Base-by-base conservation (phyloP, 2,113 vertebrate species). In the Atractosteus spatula region DNA sequence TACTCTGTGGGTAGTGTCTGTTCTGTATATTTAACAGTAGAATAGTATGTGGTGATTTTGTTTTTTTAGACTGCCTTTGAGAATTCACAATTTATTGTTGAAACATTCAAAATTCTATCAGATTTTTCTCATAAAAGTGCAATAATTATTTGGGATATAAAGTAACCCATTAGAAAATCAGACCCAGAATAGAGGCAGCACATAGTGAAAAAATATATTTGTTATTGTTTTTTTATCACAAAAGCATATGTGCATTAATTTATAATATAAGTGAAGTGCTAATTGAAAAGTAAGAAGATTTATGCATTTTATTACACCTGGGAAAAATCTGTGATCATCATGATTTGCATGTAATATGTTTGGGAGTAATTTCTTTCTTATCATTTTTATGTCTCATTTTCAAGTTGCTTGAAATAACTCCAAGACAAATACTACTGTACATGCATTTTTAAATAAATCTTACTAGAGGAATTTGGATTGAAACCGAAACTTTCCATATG, bases 381-480 rank as follows among this genome's bases (percentile, higher is more conserved):
- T 84, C 75, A 82, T 78, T 73, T 74, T 76, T 67, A 66, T 76
- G 80, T 78, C 74, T 87, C 84, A 87, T 85, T 51, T 51, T 51
- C 1, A 51, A 51, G 10, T 5, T 7, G 47, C 47, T 51, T 51
- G 47, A 51, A 51, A 51, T 3, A 51, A 51, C 47, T 51, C 10
- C 47, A 29, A 29, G 29, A 29, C 29, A 29, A 29, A 29, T 29
- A 29, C 29, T 29, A 29, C 29, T 29, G 29, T 29, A 29, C 29
- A 29, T 29, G 88, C 88, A 88, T 76, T 88, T 88, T 81, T 81
- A 73, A 70, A 80, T 83, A 82, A 82, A 85, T 85, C 82, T 87
- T 78, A 77, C 79, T 45, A 80, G 82, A 84, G 80, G 77, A 84
- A 82, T 2, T 29, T 29, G 29, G 29, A 29, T 2, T 29, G 29